These are phyloP conservation scores for Lamellibrachia columna DNA, from an alignment of 2,888 invertebrate genomes.

Conservation along the genomic window DNA sequence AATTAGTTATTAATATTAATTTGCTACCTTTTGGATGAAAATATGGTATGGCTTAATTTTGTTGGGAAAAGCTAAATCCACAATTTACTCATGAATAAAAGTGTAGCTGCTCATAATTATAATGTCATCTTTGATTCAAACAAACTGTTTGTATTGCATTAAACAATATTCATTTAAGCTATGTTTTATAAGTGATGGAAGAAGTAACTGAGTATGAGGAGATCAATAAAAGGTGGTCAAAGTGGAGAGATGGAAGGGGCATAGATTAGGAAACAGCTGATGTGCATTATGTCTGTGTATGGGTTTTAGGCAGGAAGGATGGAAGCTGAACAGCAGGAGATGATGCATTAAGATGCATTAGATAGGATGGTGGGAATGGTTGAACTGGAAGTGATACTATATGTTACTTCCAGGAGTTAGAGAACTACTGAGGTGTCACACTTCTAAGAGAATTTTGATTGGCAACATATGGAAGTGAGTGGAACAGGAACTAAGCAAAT, in stretches of 20 bases:
- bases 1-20: background rate
- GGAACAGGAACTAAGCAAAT: no score
- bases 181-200: no score
- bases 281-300: background rate
- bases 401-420: background rate
- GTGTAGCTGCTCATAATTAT: no score
- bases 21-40: background rate
- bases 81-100: no score
- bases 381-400: background rate
- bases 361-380: background rate
- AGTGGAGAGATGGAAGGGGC: background rate
- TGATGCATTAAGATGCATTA: background rate
- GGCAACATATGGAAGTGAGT: no score
- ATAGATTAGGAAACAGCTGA: background rate
- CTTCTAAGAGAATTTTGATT: background rate
- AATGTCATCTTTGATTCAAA: no score
- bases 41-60: background rate
- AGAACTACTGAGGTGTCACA: background rate
- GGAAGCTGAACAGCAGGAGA: background rate
- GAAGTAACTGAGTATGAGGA: no score
- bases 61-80: background rate
- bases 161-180: no score
- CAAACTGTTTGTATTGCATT: no score
- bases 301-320: background rate
- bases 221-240: background rate